Evolutionary conservation across 2,797 vertebrate species (phyloP), one percentile per base, ranked within the genome.

Genomic region (Chelon labrosus): DNA sequence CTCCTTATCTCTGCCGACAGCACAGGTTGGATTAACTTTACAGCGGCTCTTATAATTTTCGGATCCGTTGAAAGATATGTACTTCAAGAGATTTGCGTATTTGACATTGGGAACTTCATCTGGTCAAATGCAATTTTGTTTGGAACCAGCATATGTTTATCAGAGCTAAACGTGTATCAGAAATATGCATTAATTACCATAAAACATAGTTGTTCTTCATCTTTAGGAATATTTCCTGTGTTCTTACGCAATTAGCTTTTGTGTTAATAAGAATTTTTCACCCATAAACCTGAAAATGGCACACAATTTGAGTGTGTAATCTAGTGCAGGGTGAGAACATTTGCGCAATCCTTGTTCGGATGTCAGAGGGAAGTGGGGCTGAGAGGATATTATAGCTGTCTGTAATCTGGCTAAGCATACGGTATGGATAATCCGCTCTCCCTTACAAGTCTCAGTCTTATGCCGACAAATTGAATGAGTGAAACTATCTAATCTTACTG

Each of bases 351-450:
- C 72, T 63, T 63, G 44, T 59, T 79, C 59, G 66, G 67, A 85
- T 79, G 73, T 82, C 80, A 77, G 52, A 52, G 22, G 27, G 64
- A 74, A 64, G 65, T 46, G 25, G 47, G 65, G 63, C 50, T 74
- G 74, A 19, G 66, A 73, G 83, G 71, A 85, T 85, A 68, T 79
- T 84, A 72, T 80, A 79, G 79, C 73, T 75, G 75, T 82, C 68
- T 88, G 80, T 91, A 88, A 91, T 92, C 89, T 84, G 79, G 63
- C 87, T 89, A 84, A 86, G 80, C 76, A 82, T 83, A 83, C 70
- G 75, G 80, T 72, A 77, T 77, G 67, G 72, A 84, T 90, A 85
- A 91, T 89, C 87, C 65, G 5, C 71, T 68, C 65, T 74, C 54
- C 47, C 49, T 83, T 63, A 79, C 56, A 85, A 84, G 68, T 70